Percentiles rank a stretch among this genome's conserved stretches.
Conservation (phyloP, 2,113 vertebrate species). For the Centropus unirufus region DNA sequence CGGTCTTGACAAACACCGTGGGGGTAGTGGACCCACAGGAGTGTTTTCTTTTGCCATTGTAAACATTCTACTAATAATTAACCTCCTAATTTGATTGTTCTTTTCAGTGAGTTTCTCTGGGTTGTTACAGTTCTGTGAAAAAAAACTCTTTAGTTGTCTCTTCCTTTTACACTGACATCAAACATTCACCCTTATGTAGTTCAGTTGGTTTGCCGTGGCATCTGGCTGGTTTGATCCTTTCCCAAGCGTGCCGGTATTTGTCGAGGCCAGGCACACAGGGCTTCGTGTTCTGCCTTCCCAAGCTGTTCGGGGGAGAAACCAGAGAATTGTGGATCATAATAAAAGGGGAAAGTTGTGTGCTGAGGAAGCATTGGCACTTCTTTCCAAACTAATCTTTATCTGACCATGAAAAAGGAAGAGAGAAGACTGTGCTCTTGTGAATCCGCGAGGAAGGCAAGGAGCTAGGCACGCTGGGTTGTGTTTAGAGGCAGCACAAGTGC, state of each 20-base stretch:
- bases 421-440: not conserved
- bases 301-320: not conserved
- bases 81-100: not conserved
- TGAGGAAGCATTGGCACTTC: not conserved
- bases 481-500: not conserved
- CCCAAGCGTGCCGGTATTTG: not conserved
- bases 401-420: not conserved
- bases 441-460: not conserved
- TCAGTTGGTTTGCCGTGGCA: not conserved
- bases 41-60: not conserved
- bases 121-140: not conserved
- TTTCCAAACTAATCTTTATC: not conserved
- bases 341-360: not conserved
- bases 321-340: not conserved
- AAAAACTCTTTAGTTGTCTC: not conserved
- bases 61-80: not conserved
- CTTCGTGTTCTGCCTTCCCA: not conserved
- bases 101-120: not conserved
- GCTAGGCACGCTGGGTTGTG: fast-evolving
- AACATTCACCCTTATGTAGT: not conserved
- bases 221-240: not conserved
- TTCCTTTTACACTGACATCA: not conserved
- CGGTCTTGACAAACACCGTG: fast-evolving
- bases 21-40: not conserved
- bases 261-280: not conserved